phyloP scores from a whole-genome alignment of 2,888 invertebrate species.

The Andrena bucephala region DNA sequence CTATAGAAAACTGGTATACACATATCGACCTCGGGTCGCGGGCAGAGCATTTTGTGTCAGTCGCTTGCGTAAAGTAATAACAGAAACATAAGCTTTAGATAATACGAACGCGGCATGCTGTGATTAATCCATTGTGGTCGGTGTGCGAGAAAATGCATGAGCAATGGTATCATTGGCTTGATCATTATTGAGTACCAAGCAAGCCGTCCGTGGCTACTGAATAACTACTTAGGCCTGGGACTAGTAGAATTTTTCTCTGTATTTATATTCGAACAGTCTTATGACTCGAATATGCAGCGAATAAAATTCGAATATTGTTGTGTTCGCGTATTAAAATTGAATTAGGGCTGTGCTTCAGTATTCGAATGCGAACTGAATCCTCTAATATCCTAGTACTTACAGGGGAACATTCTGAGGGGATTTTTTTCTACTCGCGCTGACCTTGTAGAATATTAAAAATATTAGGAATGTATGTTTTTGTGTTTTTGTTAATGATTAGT shows the following conservation, averaged over 20 bases:
- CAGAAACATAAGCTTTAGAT: slow-evolving; percentile 33
- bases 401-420: too few relatives aligned
- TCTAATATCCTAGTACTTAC: too few relatives aligned
- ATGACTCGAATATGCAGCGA: too few relatives aligned
- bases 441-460: too few relatives aligned
- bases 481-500: too few relatives aligned
- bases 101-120: slow-evolving; percentile 8
- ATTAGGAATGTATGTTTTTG: too few relatives aligned
- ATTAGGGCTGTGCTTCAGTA: background rate
- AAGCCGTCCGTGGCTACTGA: slow-evolving; percentile 33
- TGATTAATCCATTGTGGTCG: slow-evolving; percentile 21
- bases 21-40: slow-evolving; percentile 22
- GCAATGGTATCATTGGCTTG: slow-evolving; percentile 1
- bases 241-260: background rate
- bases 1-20: slow-evolving; percentile 18
- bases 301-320: too few relatives aligned
- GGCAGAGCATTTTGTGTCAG: slow-evolving; percentile 5
- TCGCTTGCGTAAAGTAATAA: slow-evolving; percentile 31
- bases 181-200: slow-evolving; percentile 17
- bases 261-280: too few relatives aligned
- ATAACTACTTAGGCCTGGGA: slow-evolving; percentile 6
- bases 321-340: too few relatives aligned
- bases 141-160: slow-evolving; percentile 19
- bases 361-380: background rate
- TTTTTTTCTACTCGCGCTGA: too few relatives aligned